These are phyloP conservation scores for Euphonia xanthogaster DNA, from an alignment of 2,797 vertebrate genomes.

Conservation along the genomic window DNA sequence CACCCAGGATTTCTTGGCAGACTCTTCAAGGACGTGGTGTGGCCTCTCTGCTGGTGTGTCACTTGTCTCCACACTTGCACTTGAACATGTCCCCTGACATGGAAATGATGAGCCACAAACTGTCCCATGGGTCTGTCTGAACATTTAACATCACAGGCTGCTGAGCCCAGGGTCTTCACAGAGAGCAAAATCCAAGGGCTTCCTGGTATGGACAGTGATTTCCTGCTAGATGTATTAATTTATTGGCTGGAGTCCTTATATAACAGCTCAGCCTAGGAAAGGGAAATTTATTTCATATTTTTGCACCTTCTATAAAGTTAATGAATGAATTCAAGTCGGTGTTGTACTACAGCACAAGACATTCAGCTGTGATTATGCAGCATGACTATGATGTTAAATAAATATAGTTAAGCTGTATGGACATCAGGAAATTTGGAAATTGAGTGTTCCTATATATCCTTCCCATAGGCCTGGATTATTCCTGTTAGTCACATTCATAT, in stretches of 20 bases:
- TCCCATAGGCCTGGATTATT: neutral
- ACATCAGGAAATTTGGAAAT: neutral
- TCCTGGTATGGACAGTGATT: neutral
- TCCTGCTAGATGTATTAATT: neutral
- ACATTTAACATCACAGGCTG: neutral
- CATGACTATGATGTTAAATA: neutral
- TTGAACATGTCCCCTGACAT: accelerated
- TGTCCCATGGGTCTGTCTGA: neutral
- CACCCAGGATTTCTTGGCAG: neutral
- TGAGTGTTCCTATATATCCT: neutral
- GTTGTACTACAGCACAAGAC: neutral
- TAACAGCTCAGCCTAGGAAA: neutral
- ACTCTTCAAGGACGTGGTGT: neutral
- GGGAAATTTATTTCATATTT: neutral
- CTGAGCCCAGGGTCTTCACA: neutral
- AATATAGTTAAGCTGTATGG: neutral
- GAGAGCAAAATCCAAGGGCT: neutral
- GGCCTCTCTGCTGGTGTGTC: neutral
- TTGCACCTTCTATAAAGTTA: neutral
- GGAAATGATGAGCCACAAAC: neutral
- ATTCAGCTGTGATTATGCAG: neutral
- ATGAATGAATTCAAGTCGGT: neutral
- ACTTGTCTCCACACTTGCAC: neutral
- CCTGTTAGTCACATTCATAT: neutral
- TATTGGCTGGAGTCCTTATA: neutral